Base-by-base conservation (phyloP, 2,113 vertebrate species). In the Danionella cerebrum region DNA sequence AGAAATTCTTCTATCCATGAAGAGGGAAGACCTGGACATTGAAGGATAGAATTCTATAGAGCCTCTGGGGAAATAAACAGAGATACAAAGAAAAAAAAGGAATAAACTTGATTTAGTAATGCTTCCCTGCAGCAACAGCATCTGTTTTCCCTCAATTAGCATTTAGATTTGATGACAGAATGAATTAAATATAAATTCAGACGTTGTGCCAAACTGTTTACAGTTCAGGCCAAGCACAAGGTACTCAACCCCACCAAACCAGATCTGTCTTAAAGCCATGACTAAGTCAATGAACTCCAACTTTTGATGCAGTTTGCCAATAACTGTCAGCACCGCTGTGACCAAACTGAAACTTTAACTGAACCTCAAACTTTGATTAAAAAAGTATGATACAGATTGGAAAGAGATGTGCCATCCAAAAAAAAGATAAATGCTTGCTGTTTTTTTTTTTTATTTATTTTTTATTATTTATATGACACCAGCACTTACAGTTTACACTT, bases 101-200 rank as follows among this genome's bases (percentile, higher is more conserved):
- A 48, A 47, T 63, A 35, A 63, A 48, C 12, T 19, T 48, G 44
- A 48, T 48, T 64, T 48, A 31, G 44, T 48, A 48, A 22, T 64
- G 16, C 44, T 48, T 31, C 60, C 29, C 60, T 64, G 18, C 13
- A 64, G 60, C 27, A 27, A 48, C 44, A 64, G 36, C 42, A 47
- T 64, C 41, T 64, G 60, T 35, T 64, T 22, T 35, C 47, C 29
- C 18, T 48, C 44, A 64, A 64, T 64, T 64, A 64, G 60, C 60
- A 48, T 48, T 64, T 64, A 14, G 21, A 36, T 48, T 48, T 36
- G 42, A 64, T 64, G 60, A 64, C 60, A 64, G 44, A 64, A 45
- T 21, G 39, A 31, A n/a, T 42, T 22, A 64, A 48, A 47, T 3
- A 64, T 21, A 64, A 22, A 8, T 63, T 47, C 42, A 63, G 42